Base-by-base conservation (phyloP, 2,888 invertebrate species). In the Melitaea athalia region DNA sequence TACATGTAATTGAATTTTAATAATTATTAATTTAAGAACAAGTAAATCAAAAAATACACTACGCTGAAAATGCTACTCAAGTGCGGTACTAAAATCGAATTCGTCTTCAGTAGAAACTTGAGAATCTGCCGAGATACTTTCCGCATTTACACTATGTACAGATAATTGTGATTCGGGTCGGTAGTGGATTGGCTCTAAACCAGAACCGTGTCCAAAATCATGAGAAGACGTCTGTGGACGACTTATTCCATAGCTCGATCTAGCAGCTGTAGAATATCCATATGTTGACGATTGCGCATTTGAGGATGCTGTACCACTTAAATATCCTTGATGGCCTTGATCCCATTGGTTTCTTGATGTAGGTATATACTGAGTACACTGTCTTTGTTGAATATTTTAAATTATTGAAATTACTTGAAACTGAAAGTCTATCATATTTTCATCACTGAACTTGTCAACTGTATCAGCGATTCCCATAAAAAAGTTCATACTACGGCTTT, bases 191-290 rank as follows among this genome's bases (percentile, higher is more conserved):
- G 74, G 72, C 72, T 74, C 74, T 63, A 74, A 72, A 74, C 71
- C 70, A 72, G 74, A 74, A 72, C 74, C 69, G 68, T 74, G 71
- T 74, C 72, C 74, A 71, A 74, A 74, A 74, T 74, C 74, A 71
- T 72, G 71, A 67, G 72, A 72, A 69, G 72, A 72, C 72, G 70
- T 72, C 71, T 71, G 70, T 72, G 70, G 74, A 72, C 72, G 72
- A 74, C 70, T 74, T 68, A 70, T 71, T 74, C 72, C 72, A 72
- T 67, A 74, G 71, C 74, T 68, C 70, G 72, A 72, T 74, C 70
- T 71, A 74, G 72, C 70, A 74, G 74, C 71, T 72, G 74, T 74
- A 74, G 74, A 74, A 72, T 71, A 72, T 72, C 74, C 74, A 74
- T 74, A 72, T 70, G 70, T 74, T 69, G 74, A 71, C 70, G 70